phyloP scores from a whole-genome alignment of 2,797 vertebrate species.

The Balearica regulorum region DNA sequence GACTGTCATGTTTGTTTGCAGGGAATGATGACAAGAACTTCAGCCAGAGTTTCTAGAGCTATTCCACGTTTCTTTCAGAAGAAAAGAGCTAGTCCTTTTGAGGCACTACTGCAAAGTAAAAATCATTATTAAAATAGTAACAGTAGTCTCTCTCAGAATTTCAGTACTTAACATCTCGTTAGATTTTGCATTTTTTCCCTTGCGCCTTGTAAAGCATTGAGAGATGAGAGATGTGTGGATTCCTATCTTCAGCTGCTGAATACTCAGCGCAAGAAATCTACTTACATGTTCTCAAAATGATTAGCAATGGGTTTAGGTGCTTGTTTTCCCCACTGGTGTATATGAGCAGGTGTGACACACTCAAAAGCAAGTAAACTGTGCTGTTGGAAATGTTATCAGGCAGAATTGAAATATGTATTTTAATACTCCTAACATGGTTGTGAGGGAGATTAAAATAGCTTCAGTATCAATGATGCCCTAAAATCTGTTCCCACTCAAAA shows the following conservation, averaged over 20 bases:
- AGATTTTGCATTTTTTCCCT: background rate
- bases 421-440: conserved; percentile 23
- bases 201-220: conserved; percentile 5
- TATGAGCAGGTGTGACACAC: conserved; percentile 39
- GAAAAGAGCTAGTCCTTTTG: background rate
- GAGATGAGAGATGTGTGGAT: conserved; percentile 43
- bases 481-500: background rate
- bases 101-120: conserved; percentile 18
- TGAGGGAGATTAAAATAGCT: conserved; percentile 37
- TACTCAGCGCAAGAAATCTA: conserved; percentile 4
- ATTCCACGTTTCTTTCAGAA: background rate
- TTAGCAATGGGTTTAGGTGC: conserved; percentile 26
- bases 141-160: background rate
- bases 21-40: conserved; percentile 13
- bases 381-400: conserved; percentile 29
- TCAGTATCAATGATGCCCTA: background rate
- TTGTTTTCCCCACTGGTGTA: background rate
- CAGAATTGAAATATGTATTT: background rate
- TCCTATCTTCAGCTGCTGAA: background rate
- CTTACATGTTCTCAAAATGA: conserved; percentile 10
- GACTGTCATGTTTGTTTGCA: background rate
- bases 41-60: conserved; percentile 29
- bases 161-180: background rate
- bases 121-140: background rate
- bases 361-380: conserved; percentile 21